phyloP scores from a whole-genome alignment of 2,888 invertebrate genomes.

The Pecten maximus region DNA sequence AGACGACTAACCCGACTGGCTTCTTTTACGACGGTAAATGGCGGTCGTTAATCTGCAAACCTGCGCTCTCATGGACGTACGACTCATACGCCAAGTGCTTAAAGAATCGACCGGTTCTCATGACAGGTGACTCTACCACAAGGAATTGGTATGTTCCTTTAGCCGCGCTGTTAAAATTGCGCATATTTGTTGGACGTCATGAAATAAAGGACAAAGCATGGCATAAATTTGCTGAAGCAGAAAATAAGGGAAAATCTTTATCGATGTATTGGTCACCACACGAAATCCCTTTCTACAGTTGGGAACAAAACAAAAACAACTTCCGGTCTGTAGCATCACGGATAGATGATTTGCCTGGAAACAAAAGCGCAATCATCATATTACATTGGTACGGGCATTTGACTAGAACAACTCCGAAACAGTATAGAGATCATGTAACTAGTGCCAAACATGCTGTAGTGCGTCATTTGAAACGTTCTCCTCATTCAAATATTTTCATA shows the following conservation, averaged over 20 bases:
- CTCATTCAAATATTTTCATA: constrained; percentile 27
- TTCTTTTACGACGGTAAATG: constrained; percentile 38
- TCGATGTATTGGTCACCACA: constrained; percentile 40
- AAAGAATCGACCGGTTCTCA: not conserved
- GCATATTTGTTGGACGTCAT: constrained; percentile 13
- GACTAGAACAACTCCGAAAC: not conserved
- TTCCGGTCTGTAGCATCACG: constrained; percentile 39
- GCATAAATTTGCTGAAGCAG: constrained; percentile 42
- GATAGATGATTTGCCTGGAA: constrained; percentile 27
- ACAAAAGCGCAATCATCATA: constrained; percentile 36
- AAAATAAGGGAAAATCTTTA: not conserved
- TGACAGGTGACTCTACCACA: constrained; percentile 40
- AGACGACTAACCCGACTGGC: constrained; percentile 22
- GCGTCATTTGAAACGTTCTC: not conserved
- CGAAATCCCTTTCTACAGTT: constrained; percentile 40
- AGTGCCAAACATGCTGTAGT: constrained; percentile 37
- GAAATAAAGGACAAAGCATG: constrained; percentile 41
- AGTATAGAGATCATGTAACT: constrained; percentile 37
- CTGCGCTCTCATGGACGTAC: not conserved
- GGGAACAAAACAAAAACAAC: not conserved
- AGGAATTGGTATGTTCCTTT: constrained; percentile 38
- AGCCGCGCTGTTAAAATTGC: constrained; percentile 16
- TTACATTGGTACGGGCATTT: constrained; percentile 44
- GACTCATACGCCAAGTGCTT: constrained; percentile 28
- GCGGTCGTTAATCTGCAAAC: constrained; percentile 10